These are phyloP conservation scores for Labeo calbasu DNA, from an alignment of 2,797 vertebrate genomes.

Conservation along the genomic window DNA sequence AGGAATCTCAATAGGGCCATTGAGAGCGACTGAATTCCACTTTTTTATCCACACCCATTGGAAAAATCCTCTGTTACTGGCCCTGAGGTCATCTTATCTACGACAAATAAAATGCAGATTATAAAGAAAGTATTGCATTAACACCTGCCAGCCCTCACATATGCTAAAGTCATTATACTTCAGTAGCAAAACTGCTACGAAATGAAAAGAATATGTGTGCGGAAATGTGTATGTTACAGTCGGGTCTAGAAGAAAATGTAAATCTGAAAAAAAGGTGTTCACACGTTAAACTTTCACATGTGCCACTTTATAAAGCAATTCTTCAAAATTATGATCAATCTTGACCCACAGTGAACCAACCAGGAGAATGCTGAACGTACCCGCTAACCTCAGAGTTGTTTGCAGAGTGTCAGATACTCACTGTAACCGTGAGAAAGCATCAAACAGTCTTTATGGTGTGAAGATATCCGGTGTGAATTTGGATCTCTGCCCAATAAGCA, in stretches of 20 bases:
- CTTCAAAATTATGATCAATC: background rate
- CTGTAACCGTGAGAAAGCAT: slow-evolving; percentile 49
- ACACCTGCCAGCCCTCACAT: slow-evolving; percentile 50
- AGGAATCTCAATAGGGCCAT: slow-evolving; percentile 47
- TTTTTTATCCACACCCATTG: slow-evolving; percentile 49
- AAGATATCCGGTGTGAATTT: slow-evolving; percentile 57
- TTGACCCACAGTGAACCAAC: background rate
- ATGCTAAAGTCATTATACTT: slow-evolving; percentile 53
- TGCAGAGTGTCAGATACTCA: slow-evolving; percentile 31
- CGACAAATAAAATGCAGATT: slow-evolving; percentile 53
- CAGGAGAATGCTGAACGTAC: slow-evolving; percentile 7
- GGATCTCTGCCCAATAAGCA: slow-evolving; percentile 48
- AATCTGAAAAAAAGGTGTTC: background rate
- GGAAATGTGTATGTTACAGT: background rate
- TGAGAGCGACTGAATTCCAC: slow-evolving; percentile 49
- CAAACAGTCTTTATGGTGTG: slow-evolving; percentile 50
- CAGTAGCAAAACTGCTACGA: slow-evolving; percentile 33
- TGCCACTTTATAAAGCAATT: background rate
- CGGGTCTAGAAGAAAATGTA: background rate
- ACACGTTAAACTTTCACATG: slow-evolving; percentile 17
- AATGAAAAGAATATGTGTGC: slow-evolving; percentile 44
- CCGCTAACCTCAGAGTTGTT: slow-evolving; percentile 30
- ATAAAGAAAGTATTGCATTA: slow-evolving; percentile 50
- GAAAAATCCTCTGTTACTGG: slow-evolving; percentile 44
- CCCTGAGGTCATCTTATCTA: slow-evolving; percentile 57